These are phyloP conservation scores for Venustoraphidia nigricollis DNA, from an alignment of 2,888 invertebrate species.

Conservation along the genomic window DNA sequence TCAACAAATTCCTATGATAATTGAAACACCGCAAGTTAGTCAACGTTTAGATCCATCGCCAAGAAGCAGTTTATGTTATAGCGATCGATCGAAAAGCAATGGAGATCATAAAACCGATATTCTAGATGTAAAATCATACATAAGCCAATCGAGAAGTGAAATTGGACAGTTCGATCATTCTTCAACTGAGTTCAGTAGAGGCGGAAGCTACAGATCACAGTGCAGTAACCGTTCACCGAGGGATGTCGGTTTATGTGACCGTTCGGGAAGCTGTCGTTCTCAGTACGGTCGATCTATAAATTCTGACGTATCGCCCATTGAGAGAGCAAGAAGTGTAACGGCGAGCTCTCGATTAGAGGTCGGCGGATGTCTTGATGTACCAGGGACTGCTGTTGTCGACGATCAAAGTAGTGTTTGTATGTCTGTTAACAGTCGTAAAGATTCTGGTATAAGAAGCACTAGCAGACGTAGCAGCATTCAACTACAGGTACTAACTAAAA, in stretches of 20 bases:
- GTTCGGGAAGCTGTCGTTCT: conserved; percentile 29
- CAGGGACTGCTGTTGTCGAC: conserved; percentile 23
- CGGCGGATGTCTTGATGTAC: conserved; percentile 18
- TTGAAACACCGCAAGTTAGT: conserved; percentile 29
- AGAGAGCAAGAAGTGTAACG: conserved; percentile 22
- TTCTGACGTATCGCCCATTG: conserved; percentile 9
- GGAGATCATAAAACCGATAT: conserved; percentile 32
- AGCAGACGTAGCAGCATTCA: conserved; percentile 75
- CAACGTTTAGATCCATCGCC: neutral
- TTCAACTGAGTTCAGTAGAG: conserved; percentile 32
- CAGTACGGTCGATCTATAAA: conserved; percentile 29
- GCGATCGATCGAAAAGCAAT: conserved; percentile 1
- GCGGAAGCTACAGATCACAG: conserved; percentile 55
- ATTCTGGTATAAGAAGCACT: conserved; percentile 75
- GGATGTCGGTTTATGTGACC: conserved; percentile 24
- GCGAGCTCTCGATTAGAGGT: conserved; percentile 20
- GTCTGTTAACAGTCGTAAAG: conserved; percentile 70
- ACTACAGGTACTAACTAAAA: conserved; percentile 45
- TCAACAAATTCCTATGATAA: conserved; percentile 49
- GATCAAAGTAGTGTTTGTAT: conserved; percentile 59
- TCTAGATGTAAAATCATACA: conserved; percentile 55
- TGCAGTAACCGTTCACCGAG: conserved; percentile 40
- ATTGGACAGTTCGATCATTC: conserved; percentile 31
- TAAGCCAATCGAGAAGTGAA: conserved; percentile 58
- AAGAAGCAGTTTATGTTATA: neutral